phyloP scores from a whole-genome alignment of 2,888 invertebrate genomes.

The Dolichopus griseipennis region DNA sequence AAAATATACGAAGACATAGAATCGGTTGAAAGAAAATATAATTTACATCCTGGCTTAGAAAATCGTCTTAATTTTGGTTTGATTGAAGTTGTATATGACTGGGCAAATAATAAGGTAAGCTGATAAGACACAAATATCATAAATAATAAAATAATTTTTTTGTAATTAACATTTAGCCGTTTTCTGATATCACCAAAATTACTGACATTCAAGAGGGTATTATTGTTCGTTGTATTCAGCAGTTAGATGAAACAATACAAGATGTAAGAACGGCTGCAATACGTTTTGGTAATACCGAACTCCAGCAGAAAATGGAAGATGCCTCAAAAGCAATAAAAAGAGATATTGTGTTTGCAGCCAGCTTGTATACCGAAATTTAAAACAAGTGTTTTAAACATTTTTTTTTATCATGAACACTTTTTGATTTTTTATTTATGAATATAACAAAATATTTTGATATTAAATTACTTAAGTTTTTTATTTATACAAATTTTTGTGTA shows the following conservation, averaged over 20 bases:
- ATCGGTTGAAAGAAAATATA: slow-evolving; percentile 48
- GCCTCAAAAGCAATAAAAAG: slow-evolving; percentile 86
- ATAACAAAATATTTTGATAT: not conserved
- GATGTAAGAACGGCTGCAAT: slow-evolving; percentile 87
- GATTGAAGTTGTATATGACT: slow-evolving; percentile 90
- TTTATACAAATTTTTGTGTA: slow-evolving; percentile 7
- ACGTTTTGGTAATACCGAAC: slow-evolving; percentile 84
- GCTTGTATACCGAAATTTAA: slow-evolving; percentile 66
- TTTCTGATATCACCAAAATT: slow-evolving; percentile 83
- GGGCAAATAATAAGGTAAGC: slow-evolving; percentile 77
- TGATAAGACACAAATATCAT: not conserved
- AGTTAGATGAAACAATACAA: slow-evolving; percentile 82
- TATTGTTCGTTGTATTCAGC: slow-evolving; percentile 94
- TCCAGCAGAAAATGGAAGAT: slow-evolving; percentile 92
- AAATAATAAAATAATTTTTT: not conserved
- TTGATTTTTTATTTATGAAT: not conserved
- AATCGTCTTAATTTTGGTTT: slow-evolving; percentile 78
- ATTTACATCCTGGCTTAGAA: slow-evolving; percentile 42
- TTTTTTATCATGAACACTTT: not conserved
- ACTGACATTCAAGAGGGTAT: slow-evolving; percentile 97
- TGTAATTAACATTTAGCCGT: slow-evolving; percentile 52
- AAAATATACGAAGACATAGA: slow-evolving; percentile 60
- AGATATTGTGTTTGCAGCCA: slow-evolving; percentile 96
- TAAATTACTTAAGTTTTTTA: slow-evolving; percentile 7
- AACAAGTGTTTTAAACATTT: not conserved